These are phyloP conservation scores for Drosophila tani DNA, from an alignment of 1,140 invertebrate species.

Conservation along the genomic window DNA sequence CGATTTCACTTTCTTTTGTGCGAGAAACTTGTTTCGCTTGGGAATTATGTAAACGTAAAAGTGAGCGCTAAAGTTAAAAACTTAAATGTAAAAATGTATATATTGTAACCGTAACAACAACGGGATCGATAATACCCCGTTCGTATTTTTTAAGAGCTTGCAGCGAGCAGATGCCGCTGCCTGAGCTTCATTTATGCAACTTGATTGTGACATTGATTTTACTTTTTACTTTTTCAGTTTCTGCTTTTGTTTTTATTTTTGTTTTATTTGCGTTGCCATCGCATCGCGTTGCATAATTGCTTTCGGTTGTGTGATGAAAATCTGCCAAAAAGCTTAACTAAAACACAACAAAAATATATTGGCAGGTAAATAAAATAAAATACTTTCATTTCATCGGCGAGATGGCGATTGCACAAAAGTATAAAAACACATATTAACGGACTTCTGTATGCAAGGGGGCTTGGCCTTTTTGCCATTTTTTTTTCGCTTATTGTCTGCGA, in stretches of 20 bases:
- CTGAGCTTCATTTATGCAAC: slow-evolving; percentile 66
- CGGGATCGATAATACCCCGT: slow-evolving; percentile 22
- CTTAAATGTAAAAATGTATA: slow-evolving; percentile 46
- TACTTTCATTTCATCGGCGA: slow-evolving; percentile 25
- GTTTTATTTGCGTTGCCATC: slow-evolving; percentile 9
- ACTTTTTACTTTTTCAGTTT: slow-evolving; percentile 38
- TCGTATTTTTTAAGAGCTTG: slow-evolving; percentile 10
- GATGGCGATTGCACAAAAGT: slow-evolving; percentile 22
- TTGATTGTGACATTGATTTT: slow-evolving; percentile 68
- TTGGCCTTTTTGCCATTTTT: slow-evolving; percentile 3
- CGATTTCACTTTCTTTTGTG: slow-evolving; percentile 75
- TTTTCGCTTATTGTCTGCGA: background rate
- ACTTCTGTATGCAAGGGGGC: slow-evolving; percentile 8
- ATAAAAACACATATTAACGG: slow-evolving; percentile 31
- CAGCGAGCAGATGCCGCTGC: slow-evolving; percentile 2
- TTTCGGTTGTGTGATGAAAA: slow-evolving; percentile 37
- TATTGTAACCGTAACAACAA: slow-evolving; percentile 54
- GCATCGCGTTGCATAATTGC: slow-evolving; percentile 44
- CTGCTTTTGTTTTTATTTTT: slow-evolving; percentile 5
- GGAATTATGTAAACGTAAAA: slow-evolving; percentile 68
- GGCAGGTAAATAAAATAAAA: background rate
- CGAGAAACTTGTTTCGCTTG: slow-evolving; percentile 67
- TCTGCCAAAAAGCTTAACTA: slow-evolving; percentile 28
- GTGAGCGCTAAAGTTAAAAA: slow-evolving; percentile 31
- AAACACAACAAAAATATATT: slow-evolving; percentile 1